Evolutionary conservation across 92 coral and sea anemone genomes (phyloP).

Genomic region (Scolanthus callimorphus): DNA sequence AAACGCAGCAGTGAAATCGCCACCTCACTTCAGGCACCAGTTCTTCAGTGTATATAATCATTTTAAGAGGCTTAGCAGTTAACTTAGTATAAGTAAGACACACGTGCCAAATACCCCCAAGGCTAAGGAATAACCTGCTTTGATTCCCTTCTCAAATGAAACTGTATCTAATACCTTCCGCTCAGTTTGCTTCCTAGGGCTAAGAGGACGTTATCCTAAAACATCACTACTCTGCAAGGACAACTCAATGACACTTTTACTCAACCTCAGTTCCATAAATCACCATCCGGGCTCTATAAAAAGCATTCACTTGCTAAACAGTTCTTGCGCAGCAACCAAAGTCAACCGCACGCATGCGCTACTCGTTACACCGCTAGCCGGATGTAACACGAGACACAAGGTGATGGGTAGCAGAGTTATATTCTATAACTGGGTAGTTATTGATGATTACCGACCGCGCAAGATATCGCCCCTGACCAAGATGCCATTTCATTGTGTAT

Average conservation of each 20-base stretch:
- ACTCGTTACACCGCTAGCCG: conserved; percentile 38
- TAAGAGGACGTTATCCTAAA: too few species aligned
- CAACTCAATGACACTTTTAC: neutral
- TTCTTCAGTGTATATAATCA: too few species aligned
- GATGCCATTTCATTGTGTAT: conserved; percentile 16
- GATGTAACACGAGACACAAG: conserved; percentile 48
- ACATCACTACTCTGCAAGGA: neutral
- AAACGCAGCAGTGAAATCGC: too few species aligned
- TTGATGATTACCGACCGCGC: neutral
- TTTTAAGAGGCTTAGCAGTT: too few species aligned
- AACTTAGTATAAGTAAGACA: too few species aligned
- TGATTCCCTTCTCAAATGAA: too few species aligned
- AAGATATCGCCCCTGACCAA: neutral
- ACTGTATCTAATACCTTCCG: too few species aligned
- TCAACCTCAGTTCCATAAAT: neutral
- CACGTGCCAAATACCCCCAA: too few species aligned
- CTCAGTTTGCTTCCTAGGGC: too few species aligned
- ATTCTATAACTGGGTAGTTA: conserved; percentile 29
- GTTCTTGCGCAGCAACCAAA: conserved; percentile 3
- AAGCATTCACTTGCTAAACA: conserved; percentile 7
- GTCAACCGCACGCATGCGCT: conserved; percentile 49
- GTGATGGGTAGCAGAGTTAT: conserved; percentile 24
- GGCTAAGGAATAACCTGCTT: too few species aligned
- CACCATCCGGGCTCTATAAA: neutral
- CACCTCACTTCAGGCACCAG: too few species aligned